These are phyloP conservation scores for Habropoda laboriosa DNA, from an alignment of 1,140 invertebrate genomes.

Conservation along the genomic window DNA sequence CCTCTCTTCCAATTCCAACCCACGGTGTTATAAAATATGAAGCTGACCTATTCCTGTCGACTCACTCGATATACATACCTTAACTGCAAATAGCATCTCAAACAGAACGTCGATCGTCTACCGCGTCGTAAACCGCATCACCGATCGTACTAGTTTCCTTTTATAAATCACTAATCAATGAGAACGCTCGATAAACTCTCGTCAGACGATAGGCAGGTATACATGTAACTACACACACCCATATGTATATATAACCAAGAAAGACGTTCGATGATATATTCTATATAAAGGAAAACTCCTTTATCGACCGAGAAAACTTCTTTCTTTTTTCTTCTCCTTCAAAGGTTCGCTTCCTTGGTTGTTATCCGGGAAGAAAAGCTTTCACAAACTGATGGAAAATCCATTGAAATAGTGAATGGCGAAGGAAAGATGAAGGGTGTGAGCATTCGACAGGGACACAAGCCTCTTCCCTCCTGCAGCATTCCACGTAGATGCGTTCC, in stretches of 20 bases:
- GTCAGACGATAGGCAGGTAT: background rate
- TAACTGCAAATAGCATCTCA: too few relatives aligned
- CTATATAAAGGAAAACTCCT: background rate
- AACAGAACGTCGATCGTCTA: background rate
- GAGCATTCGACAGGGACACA: slow-evolving; percentile 19
- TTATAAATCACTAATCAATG: background rate
- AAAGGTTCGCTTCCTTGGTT: slow-evolving; percentile 16
- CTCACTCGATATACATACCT: too few relatives aligned
- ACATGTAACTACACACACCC: too few relatives aligned
- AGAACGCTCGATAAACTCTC: background rate
- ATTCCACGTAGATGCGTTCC: slow-evolving; percentile 49
- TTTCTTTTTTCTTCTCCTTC: background rate
- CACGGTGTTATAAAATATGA: too few relatives aligned
- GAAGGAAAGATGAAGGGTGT: slow-evolving; percentile 45
- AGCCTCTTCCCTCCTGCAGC: slow-evolving; percentile 6
- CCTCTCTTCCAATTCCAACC: too few relatives aligned
- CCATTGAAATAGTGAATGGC: slow-evolving; percentile 30
- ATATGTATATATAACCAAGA: too few relatives aligned
- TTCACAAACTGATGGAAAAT: slow-evolving; percentile 59
- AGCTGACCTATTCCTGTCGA: too few relatives aligned
- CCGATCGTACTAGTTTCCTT: background rate
- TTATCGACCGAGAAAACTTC: background rate
- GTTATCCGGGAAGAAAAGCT: slow-evolving; percentile 27
- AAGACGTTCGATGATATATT: slow-evolving; percentile 4
- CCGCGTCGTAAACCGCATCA: background rate